Conservation (phyloP, 1,140 invertebrate species). For the Trachymyrmex septentrionalis region DNA sequence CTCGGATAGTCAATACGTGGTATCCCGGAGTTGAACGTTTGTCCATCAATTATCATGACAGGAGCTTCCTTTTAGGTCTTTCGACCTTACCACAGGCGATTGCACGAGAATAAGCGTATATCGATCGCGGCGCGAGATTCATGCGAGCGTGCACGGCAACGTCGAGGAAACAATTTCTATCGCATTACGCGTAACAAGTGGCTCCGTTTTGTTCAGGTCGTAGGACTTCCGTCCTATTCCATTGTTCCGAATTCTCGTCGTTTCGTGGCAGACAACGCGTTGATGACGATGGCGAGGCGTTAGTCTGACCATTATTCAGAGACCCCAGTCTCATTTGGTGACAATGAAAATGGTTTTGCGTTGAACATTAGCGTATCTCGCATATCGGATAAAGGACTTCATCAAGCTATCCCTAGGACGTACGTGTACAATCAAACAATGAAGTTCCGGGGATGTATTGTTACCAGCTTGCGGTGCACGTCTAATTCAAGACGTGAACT, state of each 20-base stretch:
- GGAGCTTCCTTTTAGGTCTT: conserved; percentile 46
- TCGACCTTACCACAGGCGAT: conserved; percentile 15
- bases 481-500: conserved; percentile 12
- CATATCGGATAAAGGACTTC: conserved; percentile 39
- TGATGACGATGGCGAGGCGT: conserved; percentile 24
- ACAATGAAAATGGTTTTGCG: conserved; percentile 53
- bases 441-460: conserved; percentile 27
- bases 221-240: conserved; percentile 14
- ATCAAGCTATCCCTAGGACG: neutral
- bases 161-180: conserved; percentile 60
- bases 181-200: conserved; percentile 71
- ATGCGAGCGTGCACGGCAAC: conserved; percentile 33
- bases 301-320: conserved; percentile 28
- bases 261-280: conserved; percentile 2
- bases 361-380: neutral
- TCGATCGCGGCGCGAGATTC: conserved; percentile 66
- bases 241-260: conserved; percentile 44
- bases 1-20: conserved; percentile 25
- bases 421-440: conserved; percentile 3
- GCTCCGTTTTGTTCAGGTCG: conserved; percentile 61
- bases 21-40: conserved; percentile 6
- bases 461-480: neutral
- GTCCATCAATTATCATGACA: conserved; percentile 46
- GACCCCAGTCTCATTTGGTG: conserved; percentile 31
- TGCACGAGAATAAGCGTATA: conserved; percentile 53